phyloP scores from a whole-genome alignment of 2,888 invertebrate species.

The Odontocolon sp. region DNA sequence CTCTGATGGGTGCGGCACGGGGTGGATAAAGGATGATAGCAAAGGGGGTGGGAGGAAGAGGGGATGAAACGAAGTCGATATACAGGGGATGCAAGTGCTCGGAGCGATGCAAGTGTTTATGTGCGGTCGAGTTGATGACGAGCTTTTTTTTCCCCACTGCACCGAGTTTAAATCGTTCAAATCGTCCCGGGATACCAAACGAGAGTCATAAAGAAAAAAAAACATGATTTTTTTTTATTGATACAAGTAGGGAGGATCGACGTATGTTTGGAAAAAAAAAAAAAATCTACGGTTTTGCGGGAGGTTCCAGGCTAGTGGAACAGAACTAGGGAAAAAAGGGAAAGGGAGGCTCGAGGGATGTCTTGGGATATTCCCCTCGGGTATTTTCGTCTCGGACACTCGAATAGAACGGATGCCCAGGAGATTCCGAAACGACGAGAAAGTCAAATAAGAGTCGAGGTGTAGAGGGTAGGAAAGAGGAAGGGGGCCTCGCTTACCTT shows the following conservation, averaged over 20 bases:
- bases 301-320: background rate
- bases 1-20: conserved; percentile 63
- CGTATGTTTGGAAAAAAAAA: background rate
- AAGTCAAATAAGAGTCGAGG: conserved; percentile 61
- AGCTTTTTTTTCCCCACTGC: conserved; percentile 4
- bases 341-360: conserved; percentile 28
- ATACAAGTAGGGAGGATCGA: background rate
- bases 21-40: conserved; percentile 11
- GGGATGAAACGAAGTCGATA: conserved; percentile 19
- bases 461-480: conserved; percentile 16
- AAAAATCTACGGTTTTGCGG: background rate
- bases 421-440: conserved; percentile 36
- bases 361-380: conserved; percentile 30
- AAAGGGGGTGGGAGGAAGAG: conserved; percentile 26
- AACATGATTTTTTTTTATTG: conserved; percentile 1
- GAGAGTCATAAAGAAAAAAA: background rate
- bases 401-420: conserved; percentile 38
- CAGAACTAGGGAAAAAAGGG: background rate
- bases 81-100: background rate
- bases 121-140: conserved; percentile 30
- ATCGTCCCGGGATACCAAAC: background rate
- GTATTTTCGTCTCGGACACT: conserved; percentile 30
- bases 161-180: background rate
- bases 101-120: conserved; percentile 3
- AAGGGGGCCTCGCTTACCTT: background rate